Evolutionary conservation across 2,797 vertebrate species (phyloP).

Genomic region (Falco novaeseelandiae): DNA sequence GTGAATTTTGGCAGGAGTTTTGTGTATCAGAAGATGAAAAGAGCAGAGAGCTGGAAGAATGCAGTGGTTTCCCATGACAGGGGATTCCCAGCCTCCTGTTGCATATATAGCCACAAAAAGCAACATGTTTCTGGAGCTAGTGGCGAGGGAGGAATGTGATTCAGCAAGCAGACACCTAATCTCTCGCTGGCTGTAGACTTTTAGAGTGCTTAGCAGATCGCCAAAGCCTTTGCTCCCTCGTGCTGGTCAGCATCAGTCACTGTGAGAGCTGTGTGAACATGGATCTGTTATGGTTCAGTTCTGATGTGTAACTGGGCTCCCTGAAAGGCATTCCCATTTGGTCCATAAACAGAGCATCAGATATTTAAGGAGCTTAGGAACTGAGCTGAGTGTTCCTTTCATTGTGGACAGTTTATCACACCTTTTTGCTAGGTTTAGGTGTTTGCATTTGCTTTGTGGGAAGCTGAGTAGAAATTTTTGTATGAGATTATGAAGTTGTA

Average conservation of each 20-base stretch:
- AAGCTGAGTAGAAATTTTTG: not conserved
- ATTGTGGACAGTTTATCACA: not conserved
- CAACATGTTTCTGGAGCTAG: not conserved
- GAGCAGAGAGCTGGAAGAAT: not conserved
- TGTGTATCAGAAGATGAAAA: not conserved
- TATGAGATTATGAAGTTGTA: not conserved
- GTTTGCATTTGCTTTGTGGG: not conserved
- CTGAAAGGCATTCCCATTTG: not conserved
- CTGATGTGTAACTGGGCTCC: not conserved
- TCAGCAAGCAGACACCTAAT: not conserved
- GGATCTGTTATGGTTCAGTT: not conserved
- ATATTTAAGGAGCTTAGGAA: not conserved
- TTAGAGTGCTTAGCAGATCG: fast-evolving
- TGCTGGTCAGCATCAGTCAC: not conserved
- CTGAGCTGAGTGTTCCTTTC: not conserved
- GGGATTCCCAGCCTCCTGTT: not conserved
- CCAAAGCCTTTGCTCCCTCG: fast-evolving
- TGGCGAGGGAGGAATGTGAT: not conserved
- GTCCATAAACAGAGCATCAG: not conserved
- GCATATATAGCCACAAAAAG: not conserved
- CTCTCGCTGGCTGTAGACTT: not conserved
- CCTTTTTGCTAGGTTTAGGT: not conserved
- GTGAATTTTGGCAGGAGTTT: not conserved
- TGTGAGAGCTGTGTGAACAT: not conserved
- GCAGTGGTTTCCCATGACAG: not conserved